A percentile compares a stretch with the other conserved stretches of the same genome.
These are phyloP conservation scores for Arizona elegans DNA, from an alignment of 2,113 vertebrate genomes.

Conservation along the genomic window DNA sequence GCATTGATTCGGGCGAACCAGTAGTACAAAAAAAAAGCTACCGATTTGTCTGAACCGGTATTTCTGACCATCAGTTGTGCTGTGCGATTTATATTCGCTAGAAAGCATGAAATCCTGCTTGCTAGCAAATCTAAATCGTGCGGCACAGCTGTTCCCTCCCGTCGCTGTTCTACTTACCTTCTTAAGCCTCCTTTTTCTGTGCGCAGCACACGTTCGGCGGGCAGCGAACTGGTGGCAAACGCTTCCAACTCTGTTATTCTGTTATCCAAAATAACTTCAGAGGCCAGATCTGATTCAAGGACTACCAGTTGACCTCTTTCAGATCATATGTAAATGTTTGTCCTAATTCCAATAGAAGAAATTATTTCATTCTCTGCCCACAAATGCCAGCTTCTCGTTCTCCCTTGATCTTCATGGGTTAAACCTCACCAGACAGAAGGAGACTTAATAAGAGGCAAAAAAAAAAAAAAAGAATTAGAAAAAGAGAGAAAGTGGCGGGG, in stretches of 20 bases:
- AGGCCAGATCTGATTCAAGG: background rate
- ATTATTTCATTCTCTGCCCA: background rate
- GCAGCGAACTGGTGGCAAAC: too few species aligned
- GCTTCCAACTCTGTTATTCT: background rate
- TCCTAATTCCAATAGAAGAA: background rate
- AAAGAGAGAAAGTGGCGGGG: background rate
- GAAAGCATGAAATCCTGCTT: too few species aligned
- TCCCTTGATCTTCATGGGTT: constrained; percentile 43
- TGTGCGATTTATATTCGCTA: too few species aligned
- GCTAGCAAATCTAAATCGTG: too few species aligned
- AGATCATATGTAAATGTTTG: rapidly evolving
- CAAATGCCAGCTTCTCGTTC: background rate
- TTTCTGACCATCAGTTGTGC: too few species aligned
- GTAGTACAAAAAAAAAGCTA: too few species aligned
- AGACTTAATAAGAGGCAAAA: constrained; percentile 53
- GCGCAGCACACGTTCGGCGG: too few species aligned
- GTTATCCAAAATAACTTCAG: background rate
- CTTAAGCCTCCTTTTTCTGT: too few species aligned
- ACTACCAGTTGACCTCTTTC: background rate
- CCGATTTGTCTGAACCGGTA: too few species aligned
- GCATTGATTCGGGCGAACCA: too few species aligned
- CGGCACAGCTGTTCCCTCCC: too few species aligned
- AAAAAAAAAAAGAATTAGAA: constrained; percentile 58
- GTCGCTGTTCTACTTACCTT: too few species aligned
- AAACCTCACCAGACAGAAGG: constrained; percentile 49